Conservation (phyloP, 2,797 vertebrate genomes). For the Peromyscus attwateri region DNA sequence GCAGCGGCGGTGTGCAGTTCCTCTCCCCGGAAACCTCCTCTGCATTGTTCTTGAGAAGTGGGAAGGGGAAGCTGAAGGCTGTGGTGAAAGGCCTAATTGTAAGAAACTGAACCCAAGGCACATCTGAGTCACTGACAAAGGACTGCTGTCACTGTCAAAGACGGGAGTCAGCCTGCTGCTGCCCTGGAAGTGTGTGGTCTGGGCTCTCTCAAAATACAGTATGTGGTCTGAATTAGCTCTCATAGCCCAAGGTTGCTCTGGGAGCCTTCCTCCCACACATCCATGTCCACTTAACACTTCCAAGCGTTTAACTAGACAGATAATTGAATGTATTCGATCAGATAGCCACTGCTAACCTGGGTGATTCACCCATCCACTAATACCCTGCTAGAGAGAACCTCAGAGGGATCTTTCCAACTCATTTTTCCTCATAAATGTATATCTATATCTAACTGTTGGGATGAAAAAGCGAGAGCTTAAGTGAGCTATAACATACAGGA, state of each 20-base stretch:
- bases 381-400: conserved; percentile 41
- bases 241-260: neutral
- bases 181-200: conserved; percentile 19
- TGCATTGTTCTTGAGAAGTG: conserved; percentile 28
- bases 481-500: conserved; percentile 22
- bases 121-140: conserved; percentile 47
- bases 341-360: neutral
- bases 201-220: neutral
- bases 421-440: conserved; percentile 52
- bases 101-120: neutral
- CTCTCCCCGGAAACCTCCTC: conserved; percentile 11
- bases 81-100: conserved; percentile 38
- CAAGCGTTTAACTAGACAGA: conserved; percentile 50
- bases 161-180: neutral
- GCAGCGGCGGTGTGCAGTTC: conserved; percentile 18
- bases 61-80: neutral
- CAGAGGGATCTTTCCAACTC: conserved; percentile 13
- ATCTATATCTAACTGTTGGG: conserved; percentile 12
- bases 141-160: neutral
- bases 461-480: conserved; percentile 23
- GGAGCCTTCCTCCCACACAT: conserved; percentile 22
- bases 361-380: neutral
- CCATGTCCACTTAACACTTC: conserved; percentile 31
- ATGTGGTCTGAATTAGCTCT: conserved; percentile 19
- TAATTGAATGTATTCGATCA: conserved; percentile 54